Percentiles rank a stretch among this genome's conserved stretches.
Evolutionary conservation across 2,797 vertebrate species (phyloP).

Genomic region (Neoniphon sammara): DNA sequence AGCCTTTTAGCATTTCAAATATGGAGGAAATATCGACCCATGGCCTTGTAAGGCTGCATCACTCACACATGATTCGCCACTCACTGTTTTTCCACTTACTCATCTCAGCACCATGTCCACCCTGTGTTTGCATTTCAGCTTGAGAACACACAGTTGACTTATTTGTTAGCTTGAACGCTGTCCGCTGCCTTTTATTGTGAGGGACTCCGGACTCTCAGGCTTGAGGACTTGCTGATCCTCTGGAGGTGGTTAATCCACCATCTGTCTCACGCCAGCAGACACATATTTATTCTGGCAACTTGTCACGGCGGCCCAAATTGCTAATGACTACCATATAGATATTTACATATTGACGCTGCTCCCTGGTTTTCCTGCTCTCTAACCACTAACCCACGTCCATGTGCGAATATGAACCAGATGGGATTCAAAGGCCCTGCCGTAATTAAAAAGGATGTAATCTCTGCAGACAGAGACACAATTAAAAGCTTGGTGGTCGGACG

Average conservation of each 20-base stretch:
- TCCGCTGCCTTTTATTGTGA: conserved; percentile 36
- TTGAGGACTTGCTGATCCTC: conserved; percentile 33
- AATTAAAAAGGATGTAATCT: conserved; percentile 53
- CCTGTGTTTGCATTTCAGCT: conserved; percentile 45
- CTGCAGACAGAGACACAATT: conserved; percentile 47
- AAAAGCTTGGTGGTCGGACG: conserved; percentile 50
- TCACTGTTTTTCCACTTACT: conserved; percentile 22
- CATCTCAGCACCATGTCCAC: conserved; percentile 27
- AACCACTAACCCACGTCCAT: conserved; percentile 43
- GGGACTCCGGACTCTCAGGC: neutral
- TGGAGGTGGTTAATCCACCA: conserved; percentile 39
- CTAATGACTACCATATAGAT: conserved; percentile 64
- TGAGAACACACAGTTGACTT: conserved; percentile 50
- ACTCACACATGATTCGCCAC: neutral
- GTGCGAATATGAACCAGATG: conserved; percentile 71
- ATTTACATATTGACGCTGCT: conserved; percentile 47
- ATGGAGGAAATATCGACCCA: conserved; percentile 9
- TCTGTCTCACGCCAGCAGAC: conserved; percentile 42
- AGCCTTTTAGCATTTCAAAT: conserved; percentile 14
- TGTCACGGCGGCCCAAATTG: neutral
- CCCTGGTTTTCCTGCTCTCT: conserved; percentile 44
- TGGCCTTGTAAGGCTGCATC: conserved; percentile 15
- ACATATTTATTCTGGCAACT: conserved; percentile 58
- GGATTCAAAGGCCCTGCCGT: conserved; percentile 40
- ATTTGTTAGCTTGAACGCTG: conserved; percentile 47